These are phyloP conservation scores for Drosophila parabipectinata DNA, from an alignment of 1,140 invertebrate species.

Conservation along the genomic window DNA sequence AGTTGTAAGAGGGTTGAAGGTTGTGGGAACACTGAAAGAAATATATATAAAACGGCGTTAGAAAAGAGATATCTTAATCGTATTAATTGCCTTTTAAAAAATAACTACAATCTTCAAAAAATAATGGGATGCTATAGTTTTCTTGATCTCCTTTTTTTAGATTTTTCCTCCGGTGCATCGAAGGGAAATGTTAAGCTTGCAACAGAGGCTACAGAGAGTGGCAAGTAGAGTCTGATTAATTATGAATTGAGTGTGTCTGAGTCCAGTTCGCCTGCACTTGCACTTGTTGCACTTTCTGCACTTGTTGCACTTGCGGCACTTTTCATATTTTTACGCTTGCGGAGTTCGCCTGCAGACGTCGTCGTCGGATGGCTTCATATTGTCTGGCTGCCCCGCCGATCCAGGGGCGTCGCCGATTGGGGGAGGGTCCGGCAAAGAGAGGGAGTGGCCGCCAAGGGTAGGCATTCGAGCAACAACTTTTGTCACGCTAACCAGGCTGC, in stretches of 20 bases:
- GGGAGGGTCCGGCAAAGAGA: not conserved
- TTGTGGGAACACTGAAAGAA: slow-evolving; percentile 11
- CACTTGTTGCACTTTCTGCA: slow-evolving; percentile 31
- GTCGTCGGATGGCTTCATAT: slow-evolving; percentile 16
- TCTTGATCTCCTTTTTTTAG: not conserved
- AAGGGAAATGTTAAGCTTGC: slow-evolving; percentile 34
- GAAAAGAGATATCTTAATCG: not conserved
- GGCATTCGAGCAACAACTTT: slow-evolving; percentile 77
- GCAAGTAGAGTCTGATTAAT: slow-evolving; percentile 67
- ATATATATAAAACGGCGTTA: not conserved
- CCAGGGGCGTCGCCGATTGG: not conserved
- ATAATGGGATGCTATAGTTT: no score
- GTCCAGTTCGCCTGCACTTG: slow-evolving; percentile 46
- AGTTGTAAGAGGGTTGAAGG: slow-evolving; percentile 10
- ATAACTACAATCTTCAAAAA: no score
- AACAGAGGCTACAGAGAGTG: slow-evolving; percentile 4
- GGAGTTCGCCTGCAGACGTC: slow-evolving; percentile 50
- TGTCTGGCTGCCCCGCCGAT: slow-evolving; percentile 6
- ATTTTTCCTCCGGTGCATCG: not conserved
- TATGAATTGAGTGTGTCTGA: slow-evolving; percentile 73
- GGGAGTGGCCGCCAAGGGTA: slow-evolving; percentile 46
- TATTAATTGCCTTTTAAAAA: no score
- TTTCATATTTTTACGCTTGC: slow-evolving; percentile 80
- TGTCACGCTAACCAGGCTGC: slow-evolving; percentile 59
- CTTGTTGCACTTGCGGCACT: slow-evolving; percentile 60